Evolutionary conservation across 2,113 vertebrate species (phyloP), one percentile per base, ranked within the genome.

Genomic region (Manacus vitellinus): DNA sequence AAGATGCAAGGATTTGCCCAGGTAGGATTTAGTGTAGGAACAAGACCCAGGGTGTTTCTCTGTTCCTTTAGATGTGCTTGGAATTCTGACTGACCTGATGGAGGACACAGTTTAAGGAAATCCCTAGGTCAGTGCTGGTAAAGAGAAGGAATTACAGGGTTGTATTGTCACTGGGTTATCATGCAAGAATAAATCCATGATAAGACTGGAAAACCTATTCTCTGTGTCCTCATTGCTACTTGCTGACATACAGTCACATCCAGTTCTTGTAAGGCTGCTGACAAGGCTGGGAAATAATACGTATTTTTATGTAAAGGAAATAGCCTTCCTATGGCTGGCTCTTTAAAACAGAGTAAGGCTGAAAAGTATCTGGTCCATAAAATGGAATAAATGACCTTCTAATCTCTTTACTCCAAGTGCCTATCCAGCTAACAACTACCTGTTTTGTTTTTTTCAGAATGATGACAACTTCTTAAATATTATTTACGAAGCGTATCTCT

Each of bases 401-500:
- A 33, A 83, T 71, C 27, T 80, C 74, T 73, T 70, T 47, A 24
- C 58, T 47, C 39, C 83, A 33, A 33, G 37, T 2, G 13, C 43
- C 30, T 75, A 0, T 88, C 3, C 6, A 81, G 46, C 44, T 94
- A 79, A 96, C 78, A 58, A 10, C 82, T 39, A 21, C 93, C 24
- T 63, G 37, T 56, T 92, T 82, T 98, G 24, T 98, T 88, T 99
- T 99, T 88, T 99, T 88, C 98, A 99, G 99, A 99, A 98, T 2
- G 99, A 99, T 39, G 95, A 98, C 96, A 98, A 98, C 93, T 99
- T 99, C 98, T 94, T 99, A 94, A 99, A 99, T 91, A 98, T 98
- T 68, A 99, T 99, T 98, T 99, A 99, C 19, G 98, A 99, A 93
- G 98, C 99, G 4, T 99, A 99, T 96, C 96, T 99, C 94, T 98